These are phyloP conservation scores for Drosophila leontia DNA, from an alignment of 1,140 invertebrate species.

Conservation along the genomic window DNA sequence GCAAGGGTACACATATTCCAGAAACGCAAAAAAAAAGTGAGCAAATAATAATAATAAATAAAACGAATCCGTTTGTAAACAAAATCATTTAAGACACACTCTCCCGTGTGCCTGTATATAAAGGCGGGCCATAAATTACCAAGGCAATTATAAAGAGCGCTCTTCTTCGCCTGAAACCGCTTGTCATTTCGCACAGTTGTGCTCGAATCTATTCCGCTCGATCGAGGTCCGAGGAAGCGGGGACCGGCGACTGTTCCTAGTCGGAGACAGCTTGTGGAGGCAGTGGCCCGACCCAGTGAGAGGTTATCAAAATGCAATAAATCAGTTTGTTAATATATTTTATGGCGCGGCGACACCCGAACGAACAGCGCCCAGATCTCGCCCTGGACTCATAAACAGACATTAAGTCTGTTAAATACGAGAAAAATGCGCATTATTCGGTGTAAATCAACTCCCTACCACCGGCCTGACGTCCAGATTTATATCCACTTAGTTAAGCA, in stretches of 20 bases:
- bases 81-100: conserved; percentile 65
- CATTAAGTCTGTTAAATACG: conserved; percentile 80
- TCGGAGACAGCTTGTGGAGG: conserved; percentile 3
- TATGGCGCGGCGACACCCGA: conserved; percentile 64
- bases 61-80: conserved; percentile 60
- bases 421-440: conserved; percentile 73
- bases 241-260: conserved; percentile 33
- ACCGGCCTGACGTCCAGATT: conserved; percentile 62
- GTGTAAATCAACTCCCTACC: conserved; percentile 69
- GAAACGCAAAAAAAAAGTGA: too few species aligned
- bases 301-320: conserved; percentile 81
- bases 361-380: conserved; percentile 28
- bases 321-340: conserved; percentile 78
- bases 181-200: conserved; percentile 66
- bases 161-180: conserved; percentile 28
- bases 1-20: neutral
- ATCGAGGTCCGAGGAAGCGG: conserved; percentile 14
- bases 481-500: conserved; percentile 61
- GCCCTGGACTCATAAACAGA: conserved; percentile 65
- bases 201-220: conserved; percentile 50
- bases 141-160: conserved; percentile 68
- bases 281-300: conserved; percentile 41
- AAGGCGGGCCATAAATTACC: conserved; percentile 67
- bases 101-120: conserved; percentile 45
- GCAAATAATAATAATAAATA: conserved; percentile 18